Percentiles rank a stretch among this genome's conserved stretches.
These are phyloP conservation scores for Calidris pugnax DNA, from an alignment of 2,113 vertebrate genomes.

Conservation along the genomic window DNA sequence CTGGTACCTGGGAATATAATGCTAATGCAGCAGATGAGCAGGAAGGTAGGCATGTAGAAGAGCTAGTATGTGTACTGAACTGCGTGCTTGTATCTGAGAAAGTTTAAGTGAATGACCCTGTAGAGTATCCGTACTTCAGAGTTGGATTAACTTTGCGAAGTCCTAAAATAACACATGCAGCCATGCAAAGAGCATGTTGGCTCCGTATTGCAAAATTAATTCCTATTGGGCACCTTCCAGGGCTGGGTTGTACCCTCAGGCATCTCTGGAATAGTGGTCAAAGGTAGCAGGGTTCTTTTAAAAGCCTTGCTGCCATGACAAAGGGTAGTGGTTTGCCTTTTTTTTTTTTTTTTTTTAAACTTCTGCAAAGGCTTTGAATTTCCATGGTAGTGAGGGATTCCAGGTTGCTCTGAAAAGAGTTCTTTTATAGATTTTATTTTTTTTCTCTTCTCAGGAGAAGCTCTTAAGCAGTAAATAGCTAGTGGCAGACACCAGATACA, in stretches of 20 bases:
- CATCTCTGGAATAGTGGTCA: slow-evolving; percentile 60
- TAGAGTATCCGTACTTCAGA: background rate
- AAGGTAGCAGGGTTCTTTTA: slow-evolving; percentile 27
- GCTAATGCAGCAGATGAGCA: background rate
- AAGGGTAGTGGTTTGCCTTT: background rate
- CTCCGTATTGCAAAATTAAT: slow-evolving; percentile 21
- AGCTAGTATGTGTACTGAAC: background rate
- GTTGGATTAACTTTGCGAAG: slow-evolving; percentile 25
- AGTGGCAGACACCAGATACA: background rate
- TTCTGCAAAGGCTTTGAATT: background rate
- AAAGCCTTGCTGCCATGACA: background rate
- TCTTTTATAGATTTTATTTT: background rate
- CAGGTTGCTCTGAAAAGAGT: background rate
- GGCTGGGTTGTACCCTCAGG: slow-evolving; percentile 35
- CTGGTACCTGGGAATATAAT: background rate
- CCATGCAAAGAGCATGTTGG: slow-evolving; percentile 33
- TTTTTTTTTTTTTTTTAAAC: background rate
- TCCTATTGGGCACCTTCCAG: slow-evolving; percentile 47
- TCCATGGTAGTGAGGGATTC: background rate
- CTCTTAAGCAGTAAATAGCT: background rate
- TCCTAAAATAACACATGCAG: slow-evolving; percentile 47
- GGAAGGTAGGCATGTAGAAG: background rate
- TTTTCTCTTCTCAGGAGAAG: background rate
- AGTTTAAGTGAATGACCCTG: background rate
- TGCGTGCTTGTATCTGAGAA: background rate